Evolutionary conservation across 2,113 vertebrate genomes (phyloP).

Genomic region (Solea senegalensis): DNA sequence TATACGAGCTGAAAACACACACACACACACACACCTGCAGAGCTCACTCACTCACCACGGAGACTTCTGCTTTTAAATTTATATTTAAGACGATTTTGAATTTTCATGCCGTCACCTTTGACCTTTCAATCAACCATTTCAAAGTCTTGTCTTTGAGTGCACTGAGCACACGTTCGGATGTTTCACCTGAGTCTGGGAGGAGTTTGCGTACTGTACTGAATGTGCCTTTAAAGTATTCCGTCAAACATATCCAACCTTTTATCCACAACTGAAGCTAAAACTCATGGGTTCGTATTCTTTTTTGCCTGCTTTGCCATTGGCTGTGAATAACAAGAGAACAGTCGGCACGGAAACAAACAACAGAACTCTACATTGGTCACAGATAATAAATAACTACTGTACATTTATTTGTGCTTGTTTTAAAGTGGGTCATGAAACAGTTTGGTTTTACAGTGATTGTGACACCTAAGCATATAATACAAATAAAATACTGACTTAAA

Average conservation of each 20-base stretch:
- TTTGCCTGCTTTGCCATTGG: neutral
- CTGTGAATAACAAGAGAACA: neutral
- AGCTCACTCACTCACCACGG: constrained; percentile 48
- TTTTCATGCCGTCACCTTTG: constrained; percentile 58
- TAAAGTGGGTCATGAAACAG: constrained; percentile 3
- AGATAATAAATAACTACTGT: neutral
- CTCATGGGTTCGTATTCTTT: neutral
- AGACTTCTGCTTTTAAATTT: constrained; percentile 57
- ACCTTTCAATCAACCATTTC: constrained; percentile 55
- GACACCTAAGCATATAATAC: constrained; percentile 1
- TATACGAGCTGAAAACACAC: constrained; percentile 42
- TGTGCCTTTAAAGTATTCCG: constrained; percentile 76
- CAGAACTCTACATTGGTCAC: neutral
- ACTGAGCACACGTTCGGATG: constrained; percentile 44
- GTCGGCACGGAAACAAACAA: neutral
- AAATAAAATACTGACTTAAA: neutral
- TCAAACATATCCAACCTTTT: constrained; percentile 32
- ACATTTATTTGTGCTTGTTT: neutral
- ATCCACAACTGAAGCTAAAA: neutral
- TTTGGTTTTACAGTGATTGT: constrained; percentile 3
- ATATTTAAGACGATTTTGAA: constrained; percentile 70
- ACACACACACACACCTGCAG: constrained; percentile 41
- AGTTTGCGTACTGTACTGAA: constrained; percentile 72
- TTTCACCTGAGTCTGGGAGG: constrained; percentile 48
- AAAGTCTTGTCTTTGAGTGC: constrained; percentile 45